Evolutionary conservation across 2,888 invertebrate species (phyloP).

Genomic region (Lomographa bimaculata): DNA sequence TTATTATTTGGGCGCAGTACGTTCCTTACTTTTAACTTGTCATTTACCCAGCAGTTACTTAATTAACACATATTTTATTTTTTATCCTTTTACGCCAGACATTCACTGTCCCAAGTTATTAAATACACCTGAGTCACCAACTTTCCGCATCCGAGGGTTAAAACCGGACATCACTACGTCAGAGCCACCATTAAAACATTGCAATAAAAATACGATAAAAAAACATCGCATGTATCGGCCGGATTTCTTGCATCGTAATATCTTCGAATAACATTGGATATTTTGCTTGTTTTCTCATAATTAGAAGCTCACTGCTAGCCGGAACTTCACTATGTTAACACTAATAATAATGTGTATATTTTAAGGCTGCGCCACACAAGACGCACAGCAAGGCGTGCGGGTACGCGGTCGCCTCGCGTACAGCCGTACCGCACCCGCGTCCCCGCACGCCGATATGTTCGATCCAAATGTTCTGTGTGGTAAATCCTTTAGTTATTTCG

Average conservation of each 20-base stretch:
- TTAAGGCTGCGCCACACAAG: no score
- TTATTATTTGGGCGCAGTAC: no score
- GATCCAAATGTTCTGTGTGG: no score
- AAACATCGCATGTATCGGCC: no score
- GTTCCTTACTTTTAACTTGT: no score
- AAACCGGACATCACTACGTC: conserved; percentile 35
- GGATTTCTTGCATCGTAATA: no score
- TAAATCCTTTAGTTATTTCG: conserved; percentile 9
- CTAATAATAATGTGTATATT: conserved; percentile 35
- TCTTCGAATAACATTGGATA: conserved; percentile 29
- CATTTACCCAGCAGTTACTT: no score
- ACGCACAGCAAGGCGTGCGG: no score
- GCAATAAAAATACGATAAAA: conserved; percentile 33
- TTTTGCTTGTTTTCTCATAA: conserved; percentile 44
- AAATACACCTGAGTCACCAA: conserved; percentile 17
- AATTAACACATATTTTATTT: conserved; percentile 3
- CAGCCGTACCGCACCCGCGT: no score
- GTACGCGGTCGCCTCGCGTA: no score
- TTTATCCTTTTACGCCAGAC: conserved; percentile 1
- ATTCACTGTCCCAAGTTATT: no score
- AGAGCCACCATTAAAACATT: conserved; percentile 19
- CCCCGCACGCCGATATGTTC: no score
- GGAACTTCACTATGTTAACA: conserved; percentile 42
- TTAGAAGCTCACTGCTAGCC: conserved; percentile 51
- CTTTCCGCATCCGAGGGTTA: conserved; percentile 25